Evolutionary conservation across 2,113 vertebrate species (phyloP).

Genomic region (Chaetops frenatus): DNA sequence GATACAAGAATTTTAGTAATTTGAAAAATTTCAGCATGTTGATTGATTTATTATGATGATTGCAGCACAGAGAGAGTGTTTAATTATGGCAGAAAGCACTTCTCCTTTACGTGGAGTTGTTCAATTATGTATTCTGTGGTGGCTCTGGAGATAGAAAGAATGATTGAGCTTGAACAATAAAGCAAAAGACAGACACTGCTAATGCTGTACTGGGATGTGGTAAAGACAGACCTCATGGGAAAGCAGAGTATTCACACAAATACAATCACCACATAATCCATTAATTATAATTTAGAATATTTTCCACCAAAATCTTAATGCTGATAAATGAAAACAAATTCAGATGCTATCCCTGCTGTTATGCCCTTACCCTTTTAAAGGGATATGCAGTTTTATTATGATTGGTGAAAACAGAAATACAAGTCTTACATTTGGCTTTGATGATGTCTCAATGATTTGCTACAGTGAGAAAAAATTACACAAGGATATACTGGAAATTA

Average conservation of each 20-base stretch:
- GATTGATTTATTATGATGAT: background rate
- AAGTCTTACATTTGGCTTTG: background rate
- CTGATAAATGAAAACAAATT: background rate
- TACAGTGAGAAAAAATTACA: background rate
- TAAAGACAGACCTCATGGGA: background rate
- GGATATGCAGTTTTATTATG: background rate
- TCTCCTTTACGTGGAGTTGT: background rate
- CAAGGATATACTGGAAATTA: background rate
- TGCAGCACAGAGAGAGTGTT: background rate
- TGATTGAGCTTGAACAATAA: background rate
- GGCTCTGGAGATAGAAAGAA: background rate
- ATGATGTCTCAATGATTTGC: background rate
- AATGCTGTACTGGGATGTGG: background rate
- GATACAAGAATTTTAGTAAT: background rate
- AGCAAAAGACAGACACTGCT: background rate
- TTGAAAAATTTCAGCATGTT: background rate
- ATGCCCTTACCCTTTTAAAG: background rate
- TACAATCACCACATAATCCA: background rate
- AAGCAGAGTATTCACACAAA: background rate
- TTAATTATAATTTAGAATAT: slow-evolving; percentile 33
- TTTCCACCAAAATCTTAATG: background rate
- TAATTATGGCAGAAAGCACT: background rate
- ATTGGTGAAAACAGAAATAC: background rate
- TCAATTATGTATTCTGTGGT: background rate
- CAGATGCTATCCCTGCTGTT: background rate